Conservation (phyloP, 1,140 invertebrate species). For the Neodiprion pinetum region DNA sequence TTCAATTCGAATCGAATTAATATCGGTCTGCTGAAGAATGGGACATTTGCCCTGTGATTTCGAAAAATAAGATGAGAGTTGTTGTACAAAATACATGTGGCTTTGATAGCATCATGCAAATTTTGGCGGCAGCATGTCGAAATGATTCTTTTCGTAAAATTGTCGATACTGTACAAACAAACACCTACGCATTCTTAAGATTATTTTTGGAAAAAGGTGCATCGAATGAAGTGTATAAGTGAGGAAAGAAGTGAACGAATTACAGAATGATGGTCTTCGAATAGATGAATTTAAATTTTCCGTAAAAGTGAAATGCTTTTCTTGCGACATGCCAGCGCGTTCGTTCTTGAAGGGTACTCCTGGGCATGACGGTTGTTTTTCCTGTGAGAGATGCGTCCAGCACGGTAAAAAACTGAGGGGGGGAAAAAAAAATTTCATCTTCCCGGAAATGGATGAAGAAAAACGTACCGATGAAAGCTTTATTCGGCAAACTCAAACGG, state of each 20-base stretch:
- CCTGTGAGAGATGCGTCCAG: not conserved
- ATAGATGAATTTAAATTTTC: not conserved
- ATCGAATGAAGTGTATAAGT: too few species aligned
- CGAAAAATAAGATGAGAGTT: too few species aligned
- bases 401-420: not conserved
- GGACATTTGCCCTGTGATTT: too few species aligned
- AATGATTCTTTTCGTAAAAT: too few species aligned
- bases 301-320: not conserved
- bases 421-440: not conserved
- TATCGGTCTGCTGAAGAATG: too few species aligned
- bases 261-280: not conserved
- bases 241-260: not conserved
- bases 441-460: not conserved
- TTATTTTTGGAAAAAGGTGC: too few species aligned
- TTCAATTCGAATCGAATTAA: too few species aligned
- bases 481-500: not conserved
- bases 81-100: too few species aligned
- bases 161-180: too few species aligned
- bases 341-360: not conserved
- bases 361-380: not conserved
- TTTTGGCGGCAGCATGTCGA: too few species aligned
- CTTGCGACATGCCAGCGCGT: not conserved
- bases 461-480: not conserved
- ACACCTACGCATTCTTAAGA: too few species aligned
- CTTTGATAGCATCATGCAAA: too few species aligned